Conservation (phyloP, 2,888 invertebrate genomes). For the Scrobipalpa atriplicella region DNA sequence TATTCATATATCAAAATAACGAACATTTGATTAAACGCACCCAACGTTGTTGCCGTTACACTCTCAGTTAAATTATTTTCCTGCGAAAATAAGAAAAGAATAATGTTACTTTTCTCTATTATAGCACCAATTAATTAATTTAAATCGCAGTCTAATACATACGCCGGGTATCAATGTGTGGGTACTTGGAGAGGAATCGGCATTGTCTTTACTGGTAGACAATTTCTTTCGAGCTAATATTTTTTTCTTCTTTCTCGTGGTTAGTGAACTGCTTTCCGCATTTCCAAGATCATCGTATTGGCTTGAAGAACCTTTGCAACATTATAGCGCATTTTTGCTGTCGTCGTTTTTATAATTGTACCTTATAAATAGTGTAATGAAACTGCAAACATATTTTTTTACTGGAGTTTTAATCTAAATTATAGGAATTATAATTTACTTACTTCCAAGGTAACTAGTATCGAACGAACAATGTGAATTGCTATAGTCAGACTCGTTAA, state of each 20-base stretch:
- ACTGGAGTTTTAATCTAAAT: too few species aligned
- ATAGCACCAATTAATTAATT: neutral
- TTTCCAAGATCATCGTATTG: conserved; percentile 47
- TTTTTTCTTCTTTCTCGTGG: conserved; percentile 6
- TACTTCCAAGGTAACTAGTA: conserved; percentile 40
- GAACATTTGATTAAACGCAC: neutral
- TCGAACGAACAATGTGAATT: conserved; percentile 55
- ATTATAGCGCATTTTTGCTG: conserved; percentile 1
- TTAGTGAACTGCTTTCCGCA: conserved; percentile 32
- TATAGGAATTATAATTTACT: too few species aligned
- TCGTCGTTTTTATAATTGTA: neutral
- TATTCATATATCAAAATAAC: neutral
- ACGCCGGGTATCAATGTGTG: neutral
- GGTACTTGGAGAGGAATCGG: neutral
- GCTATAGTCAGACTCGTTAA: conserved; percentile 64
- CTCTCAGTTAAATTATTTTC: neutral
- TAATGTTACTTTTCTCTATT: neutral
- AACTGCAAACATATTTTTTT: neutral
- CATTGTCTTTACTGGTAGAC: neutral
- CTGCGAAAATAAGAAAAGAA: neutral
- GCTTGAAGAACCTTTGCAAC: conserved; percentile 46
- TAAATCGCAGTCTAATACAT: neutral
- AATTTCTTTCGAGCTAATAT: neutral
- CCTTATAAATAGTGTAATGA: neutral
- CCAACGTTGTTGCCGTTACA: neutral